Conservation (phyloP, 2,113 vertebrate species). For the Peucedramus taeniatus region DNA sequence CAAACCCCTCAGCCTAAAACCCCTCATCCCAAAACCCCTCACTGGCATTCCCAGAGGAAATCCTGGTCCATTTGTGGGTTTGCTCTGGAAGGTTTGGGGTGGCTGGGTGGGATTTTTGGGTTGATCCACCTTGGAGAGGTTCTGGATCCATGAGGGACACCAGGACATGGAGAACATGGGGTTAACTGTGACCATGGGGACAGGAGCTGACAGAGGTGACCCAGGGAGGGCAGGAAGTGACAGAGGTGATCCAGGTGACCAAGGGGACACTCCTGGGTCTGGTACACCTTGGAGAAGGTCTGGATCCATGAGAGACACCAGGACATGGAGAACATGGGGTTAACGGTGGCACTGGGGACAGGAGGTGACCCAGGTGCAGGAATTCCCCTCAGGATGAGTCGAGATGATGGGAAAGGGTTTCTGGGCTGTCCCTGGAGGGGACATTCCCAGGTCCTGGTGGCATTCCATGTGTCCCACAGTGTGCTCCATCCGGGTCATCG, state of each 20-base stretch:
- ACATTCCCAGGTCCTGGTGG: neutral
- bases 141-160: neutral
- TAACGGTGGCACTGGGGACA: neutral
- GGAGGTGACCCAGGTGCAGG: neutral
- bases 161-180: neutral
- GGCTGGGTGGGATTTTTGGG: neutral
- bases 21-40: neutral
- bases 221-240: too few relatives aligned
- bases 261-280: too few relatives aligned
- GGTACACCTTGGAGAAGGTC: neutral
- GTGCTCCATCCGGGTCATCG: constrained; percentile 92
- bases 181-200: neutral
- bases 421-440: neutral
- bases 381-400: neutral
- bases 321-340: neutral
- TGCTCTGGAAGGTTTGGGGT: neutral
- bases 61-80: too few relatives aligned
- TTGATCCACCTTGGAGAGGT: neutral
- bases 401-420: neutral
- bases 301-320: neutral
- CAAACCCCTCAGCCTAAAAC: too few relatives aligned
- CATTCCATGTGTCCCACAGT: constrained; percentile 67
- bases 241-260: too few relatives aligned
- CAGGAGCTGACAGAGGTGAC: neutral
- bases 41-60: accelerated